Conservation (phyloP, 2,888 invertebrate species). For the Noctua comes region DNA sequence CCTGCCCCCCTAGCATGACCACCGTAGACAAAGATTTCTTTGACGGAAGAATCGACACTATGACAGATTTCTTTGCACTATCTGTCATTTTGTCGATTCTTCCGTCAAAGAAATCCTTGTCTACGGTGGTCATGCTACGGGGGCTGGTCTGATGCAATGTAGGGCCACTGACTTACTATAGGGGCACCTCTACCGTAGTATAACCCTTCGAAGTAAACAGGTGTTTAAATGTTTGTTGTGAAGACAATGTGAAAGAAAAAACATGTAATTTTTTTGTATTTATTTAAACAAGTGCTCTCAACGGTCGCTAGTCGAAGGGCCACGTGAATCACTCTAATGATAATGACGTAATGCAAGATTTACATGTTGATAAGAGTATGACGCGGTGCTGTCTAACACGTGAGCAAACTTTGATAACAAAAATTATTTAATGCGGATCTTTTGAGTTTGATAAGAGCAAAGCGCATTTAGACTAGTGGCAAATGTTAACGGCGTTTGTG, state of each 20-base stretch:
- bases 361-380: constrained; percentile 43
- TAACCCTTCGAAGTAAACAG: neutral
- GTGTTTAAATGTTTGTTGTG: neutral
- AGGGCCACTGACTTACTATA: neutral
- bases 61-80: too few relatives aligned
- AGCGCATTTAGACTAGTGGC: neutral
- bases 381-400: constrained; percentile 35
- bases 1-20: too few relatives aligned
- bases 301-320: neutral
- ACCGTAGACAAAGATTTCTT: too few relatives aligned
- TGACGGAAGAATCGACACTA: too few relatives aligned
- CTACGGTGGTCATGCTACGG: too few relatives aligned
- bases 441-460: constrained; percentile 20
- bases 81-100: too few relatives aligned
- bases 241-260: neutral
- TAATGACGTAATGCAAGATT: constrained; percentile 50
- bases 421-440: neutral
- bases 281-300: neutral
- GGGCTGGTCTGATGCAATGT: neutral
- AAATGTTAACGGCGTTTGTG: neutral
- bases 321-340: constrained; percentile 30
- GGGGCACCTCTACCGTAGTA: neutral
- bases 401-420: constrained; percentile 28
- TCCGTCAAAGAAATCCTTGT: too few relatives aligned
- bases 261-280: neutral